Percentiles rank a stretch among this genome's conserved stretches.
Conservation (phyloP, 2,888 invertebrate genomes). For the Lymantria monacha region DNA sequence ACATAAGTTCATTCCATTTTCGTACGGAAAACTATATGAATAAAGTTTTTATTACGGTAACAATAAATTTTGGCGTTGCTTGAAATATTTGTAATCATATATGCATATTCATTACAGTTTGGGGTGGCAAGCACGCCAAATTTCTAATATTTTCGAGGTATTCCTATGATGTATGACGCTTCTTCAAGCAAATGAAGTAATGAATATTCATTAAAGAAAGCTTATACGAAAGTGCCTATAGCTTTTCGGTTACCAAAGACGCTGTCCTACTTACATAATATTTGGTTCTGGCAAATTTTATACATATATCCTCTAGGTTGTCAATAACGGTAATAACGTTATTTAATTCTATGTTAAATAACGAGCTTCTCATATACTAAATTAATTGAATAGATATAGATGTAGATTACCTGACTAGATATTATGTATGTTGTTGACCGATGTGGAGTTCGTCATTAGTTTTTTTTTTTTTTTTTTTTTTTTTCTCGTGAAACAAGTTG, state of each 20-base stretch:
- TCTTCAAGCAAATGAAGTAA: slow-evolving; percentile 67
- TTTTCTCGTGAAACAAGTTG: too few species aligned
- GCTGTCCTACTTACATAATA: slow-evolving; percentile 14
- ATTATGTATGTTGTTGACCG: too few species aligned
- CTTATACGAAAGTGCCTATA: slow-evolving; percentile 45
- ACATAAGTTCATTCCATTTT: slow-evolving; percentile 1
- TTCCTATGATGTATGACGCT: slow-evolving; percentile 65
- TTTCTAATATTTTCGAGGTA: slow-evolving; percentile 45
- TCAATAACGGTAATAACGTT: not conserved
- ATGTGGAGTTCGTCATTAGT: too few species aligned
- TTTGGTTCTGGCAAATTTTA: slow-evolving; percentile 20
- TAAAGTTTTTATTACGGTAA: slow-evolving; percentile 26
- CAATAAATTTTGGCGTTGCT: slow-evolving; percentile 34
- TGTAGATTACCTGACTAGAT: too few species aligned
- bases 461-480: too few species aligned
- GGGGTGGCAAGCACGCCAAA: slow-evolving; percentile 37
- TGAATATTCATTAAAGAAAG: slow-evolving; percentile 69
- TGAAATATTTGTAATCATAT: slow-evolving; percentile 33
- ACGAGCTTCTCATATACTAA: too few species aligned
- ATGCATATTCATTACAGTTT: slow-evolving; percentile 50
- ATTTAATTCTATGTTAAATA: too few species aligned
- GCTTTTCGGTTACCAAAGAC: slow-evolving; percentile 47
- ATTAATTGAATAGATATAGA: too few species aligned
- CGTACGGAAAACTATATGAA: slow-evolving; percentile 18
- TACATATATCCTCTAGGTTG: not conserved